Evolutionary conservation across 2,797 vertebrate genomes (phyloP).

Genomic region (Pangasius larnaudii): DNA sequence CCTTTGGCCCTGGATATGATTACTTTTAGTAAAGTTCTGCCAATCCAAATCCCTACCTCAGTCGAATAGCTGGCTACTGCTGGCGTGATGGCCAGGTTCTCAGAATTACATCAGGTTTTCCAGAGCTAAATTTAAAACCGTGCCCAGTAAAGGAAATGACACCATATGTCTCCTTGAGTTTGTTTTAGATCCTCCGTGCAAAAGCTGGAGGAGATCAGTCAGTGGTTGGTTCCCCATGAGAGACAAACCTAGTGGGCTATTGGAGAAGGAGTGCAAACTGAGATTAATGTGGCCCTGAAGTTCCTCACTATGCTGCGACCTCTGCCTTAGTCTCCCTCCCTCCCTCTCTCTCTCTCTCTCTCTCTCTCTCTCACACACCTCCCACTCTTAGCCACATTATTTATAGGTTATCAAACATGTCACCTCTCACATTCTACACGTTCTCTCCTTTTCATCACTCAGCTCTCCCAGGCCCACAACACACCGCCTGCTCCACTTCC

Average conservation of each 20-base stretch:
- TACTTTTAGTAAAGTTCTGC: constrained; percentile 46
- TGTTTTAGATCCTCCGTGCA: background rate
- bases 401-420: constrained; percentile 58
- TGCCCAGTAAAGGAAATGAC: constrained; percentile 34
- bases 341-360: constrained; percentile 23
- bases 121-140: constrained; percentile 31
- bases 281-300: constrained; percentile 52
- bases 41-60: constrained; percentile 36
- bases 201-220: constrained; percentile 35
- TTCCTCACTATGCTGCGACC: constrained; percentile 44
- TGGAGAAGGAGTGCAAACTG: constrained; percentile 48
- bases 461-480: constrained; percentile 40
- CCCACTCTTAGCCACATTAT: constrained; percentile 48
- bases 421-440: constrained; percentile 52
- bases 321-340: constrained; percentile 1
- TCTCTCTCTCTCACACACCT: constrained; percentile 33
- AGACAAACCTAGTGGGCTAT: constrained; percentile 10
- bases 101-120: constrained; percentile 35
- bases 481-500: constrained; percentile 1
- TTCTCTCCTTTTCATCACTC: constrained; percentile 56
- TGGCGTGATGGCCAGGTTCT: constrained; percentile 18
- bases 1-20: constrained; percentile 51
- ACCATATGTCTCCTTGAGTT: constrained; percentile 37
- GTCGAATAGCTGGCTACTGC: constrained; percentile 39
- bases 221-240: constrained; percentile 33